phyloP scores from a whole-genome alignment of 2,888 invertebrate genomes.

The Cloeon dipterum region DNA sequence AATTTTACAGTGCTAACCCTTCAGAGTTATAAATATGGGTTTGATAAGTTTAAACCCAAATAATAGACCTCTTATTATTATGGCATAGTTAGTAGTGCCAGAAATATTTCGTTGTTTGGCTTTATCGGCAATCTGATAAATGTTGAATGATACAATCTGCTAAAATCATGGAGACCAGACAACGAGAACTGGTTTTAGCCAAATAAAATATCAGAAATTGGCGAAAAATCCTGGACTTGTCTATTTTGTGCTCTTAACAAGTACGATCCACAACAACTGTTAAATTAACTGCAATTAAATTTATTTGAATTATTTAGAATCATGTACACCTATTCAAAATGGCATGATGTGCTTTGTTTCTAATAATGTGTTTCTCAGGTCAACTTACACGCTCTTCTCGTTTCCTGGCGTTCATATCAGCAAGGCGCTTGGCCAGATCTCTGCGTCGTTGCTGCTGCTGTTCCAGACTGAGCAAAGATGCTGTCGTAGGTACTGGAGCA shows the following conservation, averaged over 20 bases:
- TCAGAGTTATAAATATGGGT: too few species aligned
- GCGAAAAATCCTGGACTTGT: not conserved
- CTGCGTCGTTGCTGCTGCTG: slow-evolving; percentile 71
- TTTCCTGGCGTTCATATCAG: slow-evolving; percentile 76
- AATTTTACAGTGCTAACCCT: too few species aligned
- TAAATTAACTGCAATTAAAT: slow-evolving; percentile 12
- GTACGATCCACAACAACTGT: not conserved
- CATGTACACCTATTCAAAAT: too few species aligned
- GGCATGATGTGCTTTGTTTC: too few species aligned
- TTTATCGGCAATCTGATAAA: too few species aligned
- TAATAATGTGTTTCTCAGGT: too few species aligned
- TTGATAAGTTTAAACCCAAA: too few species aligned
- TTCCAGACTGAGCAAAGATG: slow-evolving; percentile 44
- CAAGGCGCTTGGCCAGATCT: slow-evolving; percentile 59
- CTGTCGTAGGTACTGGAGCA: slow-evolving; percentile 24
- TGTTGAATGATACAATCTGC: not conserved
- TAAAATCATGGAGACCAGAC: too few species aligned
- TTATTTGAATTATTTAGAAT: not conserved
- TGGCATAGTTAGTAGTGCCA: too few species aligned
- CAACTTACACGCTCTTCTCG: slow-evolving; percentile 47
- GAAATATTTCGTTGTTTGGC: too few species aligned
- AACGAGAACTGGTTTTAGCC: too few species aligned
- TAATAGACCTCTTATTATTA: too few species aligned
- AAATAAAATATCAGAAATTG: not conserved
- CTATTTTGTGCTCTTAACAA: not conserved